A percentile compares a stretch with the other conserved stretches of the same genome.
These are phyloP conservation scores for Climacteris rufus DNA, from an alignment of 2,113 vertebrate genomes.

Conservation along the genomic window DNA sequence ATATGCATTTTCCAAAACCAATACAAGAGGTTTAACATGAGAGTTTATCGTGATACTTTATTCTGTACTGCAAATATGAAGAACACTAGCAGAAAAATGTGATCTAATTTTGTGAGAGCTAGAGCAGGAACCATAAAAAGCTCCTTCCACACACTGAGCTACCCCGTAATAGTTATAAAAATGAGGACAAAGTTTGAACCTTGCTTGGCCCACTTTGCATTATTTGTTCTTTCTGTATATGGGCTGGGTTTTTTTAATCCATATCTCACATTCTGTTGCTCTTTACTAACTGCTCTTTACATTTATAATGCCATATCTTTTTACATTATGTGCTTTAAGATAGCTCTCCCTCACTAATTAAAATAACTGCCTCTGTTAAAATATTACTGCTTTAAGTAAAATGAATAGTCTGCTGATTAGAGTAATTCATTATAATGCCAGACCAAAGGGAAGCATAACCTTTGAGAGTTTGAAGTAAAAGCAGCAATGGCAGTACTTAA, in stretches of 20 bases:
- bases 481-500: background rate
- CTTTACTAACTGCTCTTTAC: background rate
- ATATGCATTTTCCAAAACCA: background rate
- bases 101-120: background rate
- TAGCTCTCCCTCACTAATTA: background rate
- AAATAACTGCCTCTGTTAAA: background rate
- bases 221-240: background rate
- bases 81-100: background rate
- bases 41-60: background rate
- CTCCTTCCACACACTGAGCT: background rate
- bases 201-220: background rate
- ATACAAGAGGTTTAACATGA: background rate
- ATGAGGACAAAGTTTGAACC: background rate
- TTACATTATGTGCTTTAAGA: background rate
- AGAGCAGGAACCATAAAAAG: background rate
- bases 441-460: background rate
- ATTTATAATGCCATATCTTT: background rate
- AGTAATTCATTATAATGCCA: background rate
- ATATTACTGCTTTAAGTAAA: slow-evolving; percentile 21
- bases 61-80: background rate
- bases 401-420: background rate
- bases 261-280: background rate
- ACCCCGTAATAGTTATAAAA: background rate
- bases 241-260: background rate
- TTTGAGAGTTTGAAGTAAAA: background rate